phyloP scores from a whole-genome alignment of 1,140 invertebrate species.

The Leptinotarsa texana region DNA sequence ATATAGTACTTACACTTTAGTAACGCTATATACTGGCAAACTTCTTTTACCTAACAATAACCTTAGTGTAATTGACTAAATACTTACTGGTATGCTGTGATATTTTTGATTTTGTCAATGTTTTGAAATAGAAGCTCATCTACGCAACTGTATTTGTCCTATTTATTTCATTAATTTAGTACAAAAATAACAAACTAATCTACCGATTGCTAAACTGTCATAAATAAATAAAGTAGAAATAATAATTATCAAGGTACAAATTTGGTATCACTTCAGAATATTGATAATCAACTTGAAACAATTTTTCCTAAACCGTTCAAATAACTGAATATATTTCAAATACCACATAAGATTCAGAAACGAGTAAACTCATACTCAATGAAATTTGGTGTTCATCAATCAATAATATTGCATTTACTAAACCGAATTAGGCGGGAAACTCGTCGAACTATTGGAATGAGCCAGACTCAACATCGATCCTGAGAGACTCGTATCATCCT shows the following conservation, averaged over 20 bases:
- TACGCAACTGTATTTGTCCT: neutral
- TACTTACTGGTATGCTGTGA: neutral
- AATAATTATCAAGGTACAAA: constrained; percentile 18
- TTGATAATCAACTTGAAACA: neutral
- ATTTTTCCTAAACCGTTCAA: neutral
- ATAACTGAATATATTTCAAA: neutral
- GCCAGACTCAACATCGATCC: constrained; percentile 93
- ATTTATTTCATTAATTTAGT: constrained; percentile 12
- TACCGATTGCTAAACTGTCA: neutral
- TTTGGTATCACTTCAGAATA: constrained; percentile 16
- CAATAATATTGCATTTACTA: constrained; percentile 37
- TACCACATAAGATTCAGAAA: neutral
- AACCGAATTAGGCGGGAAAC: constrained; percentile 82
- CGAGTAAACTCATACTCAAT: neutral
- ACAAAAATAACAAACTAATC: constrained; percentile 17
- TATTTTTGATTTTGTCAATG: neutral
- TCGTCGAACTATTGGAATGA: constrained; percentile 89
- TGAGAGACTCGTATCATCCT: constrained; percentile 86
- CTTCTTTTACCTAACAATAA: neutral
- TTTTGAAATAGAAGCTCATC: neutral
- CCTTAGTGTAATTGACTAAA: neutral
- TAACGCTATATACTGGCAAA: neutral
- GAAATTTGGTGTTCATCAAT: constrained; percentile 20
- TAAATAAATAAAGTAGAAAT: constrained; percentile 17
- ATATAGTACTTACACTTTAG: neutral